Evolutionary conservation across 2,113 vertebrate genomes (phyloP), one percentile per base, ranked within the genome.

Genomic region (Columba janthina): DNA sequence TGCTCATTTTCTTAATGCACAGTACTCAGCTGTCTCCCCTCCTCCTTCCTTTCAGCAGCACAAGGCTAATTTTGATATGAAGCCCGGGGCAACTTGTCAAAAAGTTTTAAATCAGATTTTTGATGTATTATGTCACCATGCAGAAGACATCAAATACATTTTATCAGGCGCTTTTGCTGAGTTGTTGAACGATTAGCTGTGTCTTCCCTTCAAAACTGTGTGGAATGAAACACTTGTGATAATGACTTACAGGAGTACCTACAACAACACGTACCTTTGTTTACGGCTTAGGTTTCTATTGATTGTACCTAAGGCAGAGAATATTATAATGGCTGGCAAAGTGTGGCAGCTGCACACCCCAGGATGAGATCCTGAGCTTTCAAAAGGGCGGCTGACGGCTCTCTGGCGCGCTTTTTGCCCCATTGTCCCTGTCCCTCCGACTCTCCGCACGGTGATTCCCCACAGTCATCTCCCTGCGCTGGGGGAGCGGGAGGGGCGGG

Each of bases 1-100:
- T 57, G 44, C 70, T 93, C 86, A 72, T 81, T 94, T 97, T 78
- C 79, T 94, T 93, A 86, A 82, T 31, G 86, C 36, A n/a, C 53
- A n/a, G 29, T 84, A n/a, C 84, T 92, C 76, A 86, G 76, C 88
- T 92, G 48, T 50, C 50, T 81, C 92, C 70, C 90, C 86, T 93
- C 92, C 88, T 94, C 90, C 93, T 95, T 87, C 88, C 83, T 89
- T 92, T 96, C 86, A 94, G 86, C 70, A 93, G 61, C 80, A 90
- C 69, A 79, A 89, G 93, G 80, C 93, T 97, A 96, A 97, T 96
- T 96, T 96, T 96, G 94, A 93, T 92, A 87, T 50, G 89, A 94
- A 90, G 96, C 96, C 93, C 92, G 77, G 88, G 89, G 96, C 92
- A 94, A 92, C 92, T 85, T 96, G 96, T 97, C 96, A 96, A 18